Conservation (phyloP, 2,797 vertebrate genomes). For the Sarcoramphus papa region DNA sequence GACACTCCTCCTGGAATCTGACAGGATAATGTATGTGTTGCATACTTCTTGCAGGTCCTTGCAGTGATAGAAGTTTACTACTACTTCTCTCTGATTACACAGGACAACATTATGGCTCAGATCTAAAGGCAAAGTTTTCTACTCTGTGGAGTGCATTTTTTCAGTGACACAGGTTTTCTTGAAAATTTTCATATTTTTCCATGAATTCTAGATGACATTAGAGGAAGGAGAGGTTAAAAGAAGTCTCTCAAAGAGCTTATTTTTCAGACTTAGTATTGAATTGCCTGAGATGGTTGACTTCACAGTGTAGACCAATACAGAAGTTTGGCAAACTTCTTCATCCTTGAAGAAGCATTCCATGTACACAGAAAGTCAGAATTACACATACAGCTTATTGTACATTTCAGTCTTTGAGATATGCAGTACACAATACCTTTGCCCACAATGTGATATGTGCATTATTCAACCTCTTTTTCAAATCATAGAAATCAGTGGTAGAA, state of each 20-base stretch:
- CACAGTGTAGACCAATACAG: background rate
- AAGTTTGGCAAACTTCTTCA: background rate
- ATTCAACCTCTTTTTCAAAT: background rate
- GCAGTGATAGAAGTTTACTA: background rate
- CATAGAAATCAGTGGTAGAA: background rate
- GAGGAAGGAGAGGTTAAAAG: background rate
- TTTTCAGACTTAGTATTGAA: constrained; percentile 43
- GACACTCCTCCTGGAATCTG: background rate
- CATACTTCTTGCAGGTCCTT: background rate
- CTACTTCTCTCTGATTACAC: background rate
- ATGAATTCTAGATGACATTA: background rate
- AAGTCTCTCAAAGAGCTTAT: background rate
- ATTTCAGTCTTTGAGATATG: background rate
- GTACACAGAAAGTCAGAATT: background rate
- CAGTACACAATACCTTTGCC: background rate
- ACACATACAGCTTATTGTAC: background rate
- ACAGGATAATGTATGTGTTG: background rate
- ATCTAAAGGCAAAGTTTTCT: background rate
- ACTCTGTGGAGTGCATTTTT: background rate
- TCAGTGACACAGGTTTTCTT: background rate
- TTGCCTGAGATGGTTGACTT: constrained; percentile 23
- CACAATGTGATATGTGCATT: background rate
- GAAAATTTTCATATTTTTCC: background rate
- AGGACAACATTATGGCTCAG: background rate
- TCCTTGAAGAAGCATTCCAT: background rate